Percentiles rank a stretch among this genome's conserved stretches.
Evolutionary conservation across 2,113 vertebrate genomes (phyloP).

Genomic region (Scortum barcoo): DNA sequence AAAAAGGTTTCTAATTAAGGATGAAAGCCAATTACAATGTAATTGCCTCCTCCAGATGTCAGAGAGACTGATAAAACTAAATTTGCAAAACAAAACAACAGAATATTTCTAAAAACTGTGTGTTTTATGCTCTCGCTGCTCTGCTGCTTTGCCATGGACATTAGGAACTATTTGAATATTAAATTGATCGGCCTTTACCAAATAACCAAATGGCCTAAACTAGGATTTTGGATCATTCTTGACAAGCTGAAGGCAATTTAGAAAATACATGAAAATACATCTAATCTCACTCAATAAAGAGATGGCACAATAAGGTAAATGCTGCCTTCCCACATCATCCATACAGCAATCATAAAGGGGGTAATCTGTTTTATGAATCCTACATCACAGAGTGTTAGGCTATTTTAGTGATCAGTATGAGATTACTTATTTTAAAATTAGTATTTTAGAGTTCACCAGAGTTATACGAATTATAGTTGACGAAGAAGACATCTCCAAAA

Average conservation of each 20-base stretch:
- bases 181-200: neutral
- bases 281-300: neutral
- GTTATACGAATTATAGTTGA: neutral
- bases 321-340: neutral
- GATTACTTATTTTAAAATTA: neutral
- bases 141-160: neutral
- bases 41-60: neutral
- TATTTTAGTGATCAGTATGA: neutral
- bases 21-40: neutral
- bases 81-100: neutral
- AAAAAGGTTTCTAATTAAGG: neutral
- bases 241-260: neutral
- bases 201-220: neutral
- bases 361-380: neutral
- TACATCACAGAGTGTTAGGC: neutral
- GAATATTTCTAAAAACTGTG: neutral
- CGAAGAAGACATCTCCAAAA: neutral
- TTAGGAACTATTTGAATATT: neutral
- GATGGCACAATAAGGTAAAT: constrained; percentile 1
- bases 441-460: neutral
- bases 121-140: neutral
- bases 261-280: neutral
- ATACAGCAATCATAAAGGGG: neutral
- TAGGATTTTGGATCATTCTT: neutral
- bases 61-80: no score